Evolutionary conservation across 2,888 invertebrate genomes (phyloP).

Genomic region (Thera britannica): DNA sequence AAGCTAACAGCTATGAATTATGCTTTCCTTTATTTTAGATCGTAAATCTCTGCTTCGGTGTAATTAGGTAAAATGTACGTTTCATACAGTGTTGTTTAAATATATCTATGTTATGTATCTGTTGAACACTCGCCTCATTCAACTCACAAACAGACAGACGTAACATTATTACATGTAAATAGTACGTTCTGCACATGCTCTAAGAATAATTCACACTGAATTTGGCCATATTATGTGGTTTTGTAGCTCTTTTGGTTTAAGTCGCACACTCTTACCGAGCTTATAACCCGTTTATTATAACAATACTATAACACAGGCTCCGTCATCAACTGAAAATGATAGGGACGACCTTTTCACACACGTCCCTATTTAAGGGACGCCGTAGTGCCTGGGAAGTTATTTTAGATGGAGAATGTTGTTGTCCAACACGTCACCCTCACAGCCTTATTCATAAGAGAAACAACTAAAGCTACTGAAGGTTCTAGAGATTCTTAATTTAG

Average conservation of each 20-base stretch:
- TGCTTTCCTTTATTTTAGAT: conserved; percentile 21
- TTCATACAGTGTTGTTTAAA: conserved; percentile 6
- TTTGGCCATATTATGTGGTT: neutral
- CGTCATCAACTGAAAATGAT: too few species aligned
- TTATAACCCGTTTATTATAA: too few species aligned
- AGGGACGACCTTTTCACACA: neutral
- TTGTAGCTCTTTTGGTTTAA: neutral
- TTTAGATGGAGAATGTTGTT: neutral
- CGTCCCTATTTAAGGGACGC: neutral
- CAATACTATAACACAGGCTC: too few species aligned
- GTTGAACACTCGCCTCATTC: neutral
- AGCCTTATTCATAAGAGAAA: neutral
- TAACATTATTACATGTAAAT: neutral
- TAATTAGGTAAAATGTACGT: conserved; percentile 21
- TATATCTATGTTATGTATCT: neutral
- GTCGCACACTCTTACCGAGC: neutral
- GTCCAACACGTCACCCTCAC: neutral
- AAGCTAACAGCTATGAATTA: conserved; percentile 18
- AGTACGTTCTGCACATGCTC: neutral
- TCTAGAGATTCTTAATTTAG: too few species aligned
- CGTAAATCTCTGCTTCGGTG: conserved; percentile 20
- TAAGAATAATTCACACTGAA: neutral
- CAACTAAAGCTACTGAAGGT: too few species aligned
- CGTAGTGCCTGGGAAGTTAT: neutral
- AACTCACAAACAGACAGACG: neutral